phyloP scores from a whole-genome alignment of 1,140 invertebrate genomes.

The Pteromalus puparum region DNA sequence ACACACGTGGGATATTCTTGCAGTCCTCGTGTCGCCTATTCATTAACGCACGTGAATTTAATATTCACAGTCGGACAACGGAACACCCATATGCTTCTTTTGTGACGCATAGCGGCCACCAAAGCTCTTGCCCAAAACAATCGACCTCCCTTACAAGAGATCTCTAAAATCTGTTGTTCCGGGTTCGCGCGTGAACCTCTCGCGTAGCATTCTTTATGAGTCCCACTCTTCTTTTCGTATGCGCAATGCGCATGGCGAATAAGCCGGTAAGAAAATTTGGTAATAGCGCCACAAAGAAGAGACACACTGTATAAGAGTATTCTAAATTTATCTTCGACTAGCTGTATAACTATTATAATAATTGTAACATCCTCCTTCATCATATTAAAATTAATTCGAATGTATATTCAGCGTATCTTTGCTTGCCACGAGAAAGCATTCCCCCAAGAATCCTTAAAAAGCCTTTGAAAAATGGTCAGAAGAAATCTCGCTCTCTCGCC shows the following conservation, averaged over 20 bases:
- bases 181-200: neutral
- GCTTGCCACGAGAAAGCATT: no score
- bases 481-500: neutral
- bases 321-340: no score
- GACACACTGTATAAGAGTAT: neutral
- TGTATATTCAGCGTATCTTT: neutral
- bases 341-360: no score
- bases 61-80: neutral
- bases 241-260: neutral
- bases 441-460: neutral
- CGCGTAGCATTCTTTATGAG: constrained; percentile 17
- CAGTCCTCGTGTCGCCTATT: neutral
- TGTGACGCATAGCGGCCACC: constrained; percentile 20
- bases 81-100: neutral
- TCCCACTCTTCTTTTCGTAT: neutral
- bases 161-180: neutral
- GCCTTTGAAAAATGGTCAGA: constrained; percentile 1
- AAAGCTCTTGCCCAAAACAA: constrained; percentile 3
- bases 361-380: no score
- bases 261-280: neutral
- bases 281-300: neutral
- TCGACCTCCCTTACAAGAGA: neutral
- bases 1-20: no score
- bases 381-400: no score
- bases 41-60: constrained; percentile 3